Evolutionary conservation across 2,888 invertebrate species (phyloP).

Genomic region (Holacanthella duospinosa): DNA sequence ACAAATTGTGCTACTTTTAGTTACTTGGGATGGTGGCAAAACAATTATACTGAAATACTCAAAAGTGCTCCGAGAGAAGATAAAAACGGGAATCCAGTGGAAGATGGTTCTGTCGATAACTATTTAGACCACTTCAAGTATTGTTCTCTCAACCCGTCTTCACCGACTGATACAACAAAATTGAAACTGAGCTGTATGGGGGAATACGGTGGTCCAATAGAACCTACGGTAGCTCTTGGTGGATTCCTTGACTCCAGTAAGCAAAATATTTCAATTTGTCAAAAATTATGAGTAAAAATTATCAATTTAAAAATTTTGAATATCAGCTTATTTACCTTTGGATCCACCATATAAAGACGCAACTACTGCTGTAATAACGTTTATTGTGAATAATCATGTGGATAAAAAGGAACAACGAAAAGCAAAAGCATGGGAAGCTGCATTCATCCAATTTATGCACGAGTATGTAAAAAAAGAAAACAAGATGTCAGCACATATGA

Average conservation of each 20-base stretch:
- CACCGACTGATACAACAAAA: conserved; percentile 38
- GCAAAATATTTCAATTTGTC: too few relatives aligned
- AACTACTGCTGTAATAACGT: conserved; percentile 33
- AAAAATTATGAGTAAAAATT: too few relatives aligned
- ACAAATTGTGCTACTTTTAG: conserved; percentile 77
- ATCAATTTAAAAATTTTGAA: not conserved
- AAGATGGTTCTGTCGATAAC: conserved; percentile 40
- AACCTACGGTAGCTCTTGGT: conserved; percentile 83
- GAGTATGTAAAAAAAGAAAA: conserved; percentile 22
- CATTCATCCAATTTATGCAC: conserved; percentile 34
- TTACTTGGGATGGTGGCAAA: conserved; percentile 83
- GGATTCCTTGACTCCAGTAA: conserved; percentile 55
- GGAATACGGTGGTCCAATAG: conserved; percentile 80
- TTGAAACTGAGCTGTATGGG: conserved; percentile 57
- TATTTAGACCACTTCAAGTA: conserved; percentile 64
- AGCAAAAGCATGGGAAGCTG: conserved; percentile 34
- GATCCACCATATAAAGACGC: conserved; percentile 32
- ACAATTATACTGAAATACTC: conserved; percentile 52
- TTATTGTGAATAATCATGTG: conserved; percentile 31
- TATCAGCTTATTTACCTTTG: not conserved
- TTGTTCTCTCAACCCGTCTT: conserved; percentile 50
- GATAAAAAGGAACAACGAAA: conserved; percentile 23
- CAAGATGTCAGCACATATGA: conserved; percentile 48
- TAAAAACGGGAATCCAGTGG: conserved; percentile 7
- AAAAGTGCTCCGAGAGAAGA: not conserved